phyloP scores from a whole-genome alignment of 2,797 vertebrate species.

The Channallabes apus region DNA sequence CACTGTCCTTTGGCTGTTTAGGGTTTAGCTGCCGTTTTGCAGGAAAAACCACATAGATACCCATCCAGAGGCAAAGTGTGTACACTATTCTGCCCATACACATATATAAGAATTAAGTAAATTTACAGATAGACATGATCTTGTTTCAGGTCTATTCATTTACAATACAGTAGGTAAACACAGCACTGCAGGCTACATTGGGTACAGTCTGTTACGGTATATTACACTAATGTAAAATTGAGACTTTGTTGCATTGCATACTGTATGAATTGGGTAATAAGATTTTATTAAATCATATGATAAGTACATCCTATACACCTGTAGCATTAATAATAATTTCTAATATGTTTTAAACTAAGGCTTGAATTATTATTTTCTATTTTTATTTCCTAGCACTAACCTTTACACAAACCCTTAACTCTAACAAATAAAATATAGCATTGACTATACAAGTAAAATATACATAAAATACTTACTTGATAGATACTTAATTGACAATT shows the following conservation, averaged over 20 bases:
- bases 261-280: background rate
- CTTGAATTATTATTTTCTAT: background rate
- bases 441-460: background rate
- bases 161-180: background rate
- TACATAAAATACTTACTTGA: background rate
- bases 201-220: background rate
- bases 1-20: background rate
- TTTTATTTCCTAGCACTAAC: background rate
- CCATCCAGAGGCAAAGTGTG: background rate
- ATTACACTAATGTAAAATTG: background rate
- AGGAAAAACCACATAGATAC: background rate
- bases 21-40: background rate
- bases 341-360: background rate
- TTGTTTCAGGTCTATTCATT: background rate
- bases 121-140: background rate
- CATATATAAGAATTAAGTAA: background rate
- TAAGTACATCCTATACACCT: background rate
- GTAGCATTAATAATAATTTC: background rate
- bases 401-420: background rate
- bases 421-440: background rate
- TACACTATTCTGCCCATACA: background rate
- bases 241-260: background rate
- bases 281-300: background rate
- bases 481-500: background rate
- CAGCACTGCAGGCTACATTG: background rate